Percentiles rank a stretch among this genome's conserved stretches.
Conservation (phyloP, 2,888 invertebrate species). For the Brenthis daphne region DNA sequence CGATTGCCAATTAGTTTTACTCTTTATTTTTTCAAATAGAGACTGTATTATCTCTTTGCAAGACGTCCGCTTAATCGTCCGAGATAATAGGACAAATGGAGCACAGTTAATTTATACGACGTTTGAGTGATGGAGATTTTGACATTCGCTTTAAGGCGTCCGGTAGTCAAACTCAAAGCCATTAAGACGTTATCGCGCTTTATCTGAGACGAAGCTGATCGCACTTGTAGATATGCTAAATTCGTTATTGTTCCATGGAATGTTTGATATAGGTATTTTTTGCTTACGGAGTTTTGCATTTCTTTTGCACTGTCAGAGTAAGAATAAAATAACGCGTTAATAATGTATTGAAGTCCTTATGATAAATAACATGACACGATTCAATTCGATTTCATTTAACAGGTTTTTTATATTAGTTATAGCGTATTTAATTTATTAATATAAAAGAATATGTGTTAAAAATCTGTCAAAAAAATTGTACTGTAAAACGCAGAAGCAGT, state of each 20-base stretch:
- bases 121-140: conserved; percentile 45
- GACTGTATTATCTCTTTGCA: conserved; percentile 37
- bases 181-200: conserved; percentile 58
- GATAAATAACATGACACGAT: neutral
- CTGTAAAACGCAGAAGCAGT: neutral
- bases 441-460: too few relatives aligned
- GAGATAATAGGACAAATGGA: conserved; percentile 34
- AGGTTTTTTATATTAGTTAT: neutral
- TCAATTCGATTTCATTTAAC: neutral
- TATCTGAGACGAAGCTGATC: conserved; percentile 47
- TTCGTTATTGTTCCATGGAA: conserved; percentile 28
- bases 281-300: conserved; percentile 28
- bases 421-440: too few relatives aligned
- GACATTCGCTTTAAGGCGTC: conserved; percentile 42
- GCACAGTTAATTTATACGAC: conserved; percentile 39
- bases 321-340: conserved; percentile 6
- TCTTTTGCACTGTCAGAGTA: conserved; percentile 15
- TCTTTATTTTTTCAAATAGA: neutral
- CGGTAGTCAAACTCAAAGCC: conserved; percentile 47
- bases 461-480: neutral
- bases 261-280: conserved; percentile 22
- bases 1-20: neutral
- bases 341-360: conserved; percentile 8
- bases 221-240: conserved; percentile 47
- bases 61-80: conserved; percentile 33